Evolutionary conservation across 2,113 vertebrate species (phyloP).

Genomic region (Clarias batrachus): DNA sequence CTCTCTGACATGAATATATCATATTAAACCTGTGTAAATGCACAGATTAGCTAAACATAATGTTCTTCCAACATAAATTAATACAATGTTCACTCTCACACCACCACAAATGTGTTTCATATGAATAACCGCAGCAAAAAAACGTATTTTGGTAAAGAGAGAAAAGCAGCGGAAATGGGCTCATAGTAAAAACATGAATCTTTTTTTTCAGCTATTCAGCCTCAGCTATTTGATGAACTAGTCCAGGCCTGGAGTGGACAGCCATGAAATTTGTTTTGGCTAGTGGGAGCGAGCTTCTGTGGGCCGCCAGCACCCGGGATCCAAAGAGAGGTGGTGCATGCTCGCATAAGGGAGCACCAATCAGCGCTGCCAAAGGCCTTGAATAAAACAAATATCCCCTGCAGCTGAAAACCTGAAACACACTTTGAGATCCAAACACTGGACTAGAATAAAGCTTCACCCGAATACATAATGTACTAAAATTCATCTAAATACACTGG

Average conservation of each 20-base stretch:
- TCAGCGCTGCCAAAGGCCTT: not conserved
- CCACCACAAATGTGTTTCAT: not conserved
- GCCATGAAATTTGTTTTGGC: constrained; percentile 39
- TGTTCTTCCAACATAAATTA: not conserved
- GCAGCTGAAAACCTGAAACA: constrained; percentile 41
- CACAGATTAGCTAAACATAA: not conserved
- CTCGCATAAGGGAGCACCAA: not conserved
- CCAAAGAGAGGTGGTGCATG: not conserved
- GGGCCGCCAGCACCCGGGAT: not conserved
- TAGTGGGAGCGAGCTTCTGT: constrained; percentile 27
- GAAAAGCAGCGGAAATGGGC: constrained; percentile 29
- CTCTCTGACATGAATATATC: not conserved
- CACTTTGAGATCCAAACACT: not conserved
- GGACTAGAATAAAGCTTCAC: constrained; percentile 9
- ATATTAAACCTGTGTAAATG: not conserved
- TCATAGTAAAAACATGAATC: constrained; percentile 52
- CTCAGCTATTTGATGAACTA: constrained; percentile 35
- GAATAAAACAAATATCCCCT: constrained; percentile 40
- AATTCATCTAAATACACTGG: constrained; percentile 21
- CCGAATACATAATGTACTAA: not conserved
- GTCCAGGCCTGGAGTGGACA: constrained; percentile 35
- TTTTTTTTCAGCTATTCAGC: constrained; percentile 39
- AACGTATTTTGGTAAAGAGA: constrained; percentile 39
- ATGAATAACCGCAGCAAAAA: constrained; percentile 26
- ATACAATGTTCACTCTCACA: constrained; percentile 10